phyloP scores from a whole-genome alignment of 2,888 invertebrate genomes.

The Smittia aterrima region DNA sequence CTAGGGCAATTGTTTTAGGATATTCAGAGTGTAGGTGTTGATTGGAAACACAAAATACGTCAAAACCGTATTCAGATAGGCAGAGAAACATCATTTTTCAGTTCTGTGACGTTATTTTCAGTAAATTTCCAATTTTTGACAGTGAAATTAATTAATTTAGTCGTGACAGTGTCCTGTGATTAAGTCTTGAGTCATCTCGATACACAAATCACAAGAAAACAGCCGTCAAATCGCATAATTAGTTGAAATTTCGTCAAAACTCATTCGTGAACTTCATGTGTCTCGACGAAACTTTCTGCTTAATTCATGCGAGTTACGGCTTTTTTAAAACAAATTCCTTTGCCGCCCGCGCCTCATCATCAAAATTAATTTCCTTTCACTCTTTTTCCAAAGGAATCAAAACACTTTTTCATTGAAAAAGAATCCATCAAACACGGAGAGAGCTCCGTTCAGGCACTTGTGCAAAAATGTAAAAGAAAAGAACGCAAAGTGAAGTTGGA shows the following conservation, averaged over 20 bases:
- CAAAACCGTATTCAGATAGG: neutral
- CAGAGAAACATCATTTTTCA: neutral
- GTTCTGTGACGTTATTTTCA: slow-evolving; percentile 14
- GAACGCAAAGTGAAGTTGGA: neutral
- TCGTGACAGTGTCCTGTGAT: neutral
- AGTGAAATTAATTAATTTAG: neutral
- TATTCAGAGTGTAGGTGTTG: no score
- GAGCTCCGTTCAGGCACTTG: slow-evolving; percentile 8
- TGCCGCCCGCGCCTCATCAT: neutral
- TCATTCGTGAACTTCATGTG: neutral
- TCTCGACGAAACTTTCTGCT: neutral
- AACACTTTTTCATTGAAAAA: neutral
- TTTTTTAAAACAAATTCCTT: neutral
- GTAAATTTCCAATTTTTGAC: neutral
- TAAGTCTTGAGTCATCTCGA: neutral
- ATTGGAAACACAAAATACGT: no score
- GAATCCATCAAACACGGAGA: neutral
- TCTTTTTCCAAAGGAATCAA: neutral
- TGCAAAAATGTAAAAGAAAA: slow-evolving; percentile 14
- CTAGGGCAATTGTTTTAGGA: neutral
- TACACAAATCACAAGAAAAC: neutral
- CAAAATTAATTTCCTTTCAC: neutral
- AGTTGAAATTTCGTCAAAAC: neutral
- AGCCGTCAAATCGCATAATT: neutral
- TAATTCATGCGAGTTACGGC: neutral